Evolutionary conservation across 2,888 invertebrate genomes (phyloP), one percentile per base, ranked within the genome.

Genomic region (Eremobia ochroleuca): DNA sequence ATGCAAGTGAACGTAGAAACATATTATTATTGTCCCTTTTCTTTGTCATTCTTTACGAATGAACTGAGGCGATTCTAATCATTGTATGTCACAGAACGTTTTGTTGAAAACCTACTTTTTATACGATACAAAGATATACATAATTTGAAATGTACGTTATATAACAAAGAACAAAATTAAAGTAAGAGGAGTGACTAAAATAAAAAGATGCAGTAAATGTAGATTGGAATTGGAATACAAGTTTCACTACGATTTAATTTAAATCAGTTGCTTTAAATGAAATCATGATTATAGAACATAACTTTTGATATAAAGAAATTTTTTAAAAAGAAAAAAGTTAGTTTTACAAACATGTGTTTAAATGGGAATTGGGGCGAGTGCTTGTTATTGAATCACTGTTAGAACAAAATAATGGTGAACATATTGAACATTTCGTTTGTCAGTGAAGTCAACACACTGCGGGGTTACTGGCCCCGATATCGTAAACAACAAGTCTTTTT

Each of bases 391-490:
- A 80, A 58, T 74, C 79, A 71, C 64, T 75, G 75, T 76, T 76
- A 78, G 70, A 85, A 82, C 64, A 81, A 76, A 82, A 76, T 77
- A 68, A 43, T 78, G 59, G 59, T 73, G 76, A 72, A 52, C 58
- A 78, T 74, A 66, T 59, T 81, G 52, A 74, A 70, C 31, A 79
- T 77, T 86, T 76, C 66, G 58, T 79, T 81, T 77, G 79, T 81
- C 73, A 78, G 81, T 79, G 76, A 77, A 83, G 85, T 79, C 77
- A 81, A 76, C 79, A 83, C 74, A 85, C 59, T 62, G 72, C 62
- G 88, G 87, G 93, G 95, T 93, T 91, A 93, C 79, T 92, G 93
- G 76, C 93, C 95, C 90, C 87, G 78, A 85, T 89, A 89, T 82
- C 85, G 89, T 92, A 93, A 94, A 93, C 92, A 94, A 89, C 86